Evolutionary conservation across 53 echinoderm and acorn worm species (phyloP).

Genomic region (Glandiceps talaboti): DNA sequence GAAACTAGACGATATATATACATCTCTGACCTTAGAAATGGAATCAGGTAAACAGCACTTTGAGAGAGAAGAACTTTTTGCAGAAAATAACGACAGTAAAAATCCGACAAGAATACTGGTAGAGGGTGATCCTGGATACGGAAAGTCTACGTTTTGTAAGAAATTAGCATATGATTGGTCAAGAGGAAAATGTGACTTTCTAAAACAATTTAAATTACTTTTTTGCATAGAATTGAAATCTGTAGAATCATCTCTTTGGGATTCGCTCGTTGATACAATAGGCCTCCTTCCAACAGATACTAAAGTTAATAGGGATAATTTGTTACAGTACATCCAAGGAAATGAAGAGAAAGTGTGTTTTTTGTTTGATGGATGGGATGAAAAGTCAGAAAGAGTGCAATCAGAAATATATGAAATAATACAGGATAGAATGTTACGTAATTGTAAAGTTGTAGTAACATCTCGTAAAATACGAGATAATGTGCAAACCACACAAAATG

Average conservation of each 20-base stretch:
- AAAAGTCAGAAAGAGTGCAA: neutral
- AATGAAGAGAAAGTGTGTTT: neutral
- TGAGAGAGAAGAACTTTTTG: neutral
- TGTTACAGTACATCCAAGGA: neutral
- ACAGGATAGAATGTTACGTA: neutral
- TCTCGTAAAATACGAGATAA: neutral
- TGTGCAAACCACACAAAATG: neutral
- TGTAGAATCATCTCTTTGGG: neutral
- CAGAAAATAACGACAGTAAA: neutral
- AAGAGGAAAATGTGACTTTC: neutral
- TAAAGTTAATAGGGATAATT: neutral
- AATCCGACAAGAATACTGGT: neutral
- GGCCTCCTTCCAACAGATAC: neutral
- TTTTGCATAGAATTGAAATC: too few species aligned
- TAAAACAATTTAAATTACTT: neutral
- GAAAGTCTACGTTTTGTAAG: neutral
- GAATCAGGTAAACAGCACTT: neutral
- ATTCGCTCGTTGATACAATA: neutral
- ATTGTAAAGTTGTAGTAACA: neutral
- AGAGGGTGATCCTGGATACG: neutral
- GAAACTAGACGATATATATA: neutral
- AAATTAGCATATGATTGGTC: neutral
- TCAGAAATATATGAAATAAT: neutral
- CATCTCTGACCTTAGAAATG: neutral
- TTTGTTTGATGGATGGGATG: neutral